A percentile compares a stretch with the other conserved stretches of the same genome.
phyloP scores from a whole-genome alignment of 2,888 invertebrate genomes.

The Ochlodes sylvanus region DNA sequence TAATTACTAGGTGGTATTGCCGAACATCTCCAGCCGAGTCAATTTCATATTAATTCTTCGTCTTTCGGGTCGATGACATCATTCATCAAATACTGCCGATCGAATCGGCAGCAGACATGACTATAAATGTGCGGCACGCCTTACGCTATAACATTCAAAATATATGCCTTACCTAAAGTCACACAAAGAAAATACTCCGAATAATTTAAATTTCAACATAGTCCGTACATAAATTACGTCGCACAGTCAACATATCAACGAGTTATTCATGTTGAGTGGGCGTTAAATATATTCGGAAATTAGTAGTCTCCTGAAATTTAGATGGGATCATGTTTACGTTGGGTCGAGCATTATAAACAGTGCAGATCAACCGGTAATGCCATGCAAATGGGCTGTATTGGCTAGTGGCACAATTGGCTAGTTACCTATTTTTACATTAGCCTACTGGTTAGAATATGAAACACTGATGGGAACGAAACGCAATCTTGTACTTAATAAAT shows the following conservation, averaged over 20 bases:
- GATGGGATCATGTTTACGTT: conserved; percentile 35
- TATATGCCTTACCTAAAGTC: neutral
- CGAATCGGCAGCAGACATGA: too few species aligned
- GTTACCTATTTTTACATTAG: neutral
- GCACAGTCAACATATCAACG: conserved; percentile 7
- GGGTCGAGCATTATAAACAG: conserved; percentile 29
- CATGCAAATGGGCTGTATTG: conserved; percentile 31
- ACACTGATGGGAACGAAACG: too few species aligned
- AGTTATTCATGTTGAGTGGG: conserved; percentile 18
- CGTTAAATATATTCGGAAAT: conserved; percentile 34
- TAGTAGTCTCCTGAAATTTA: conserved; percentile 30
- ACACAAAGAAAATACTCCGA: conserved; percentile 4
- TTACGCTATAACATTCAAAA: neutral
- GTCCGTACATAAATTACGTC: neutral
- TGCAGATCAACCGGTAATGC: conserved; percentile 27
- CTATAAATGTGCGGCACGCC: too few species aligned
- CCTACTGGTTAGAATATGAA: neutral
- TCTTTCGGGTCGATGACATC: too few species aligned
- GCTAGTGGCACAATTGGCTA: conserved; percentile 3
- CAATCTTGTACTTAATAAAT: too few species aligned
- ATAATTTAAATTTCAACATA: conserved; percentile 11
- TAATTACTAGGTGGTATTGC: too few species aligned
- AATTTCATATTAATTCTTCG: too few species aligned
- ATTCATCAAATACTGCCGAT: too few species aligned
- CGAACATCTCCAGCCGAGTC: too few species aligned